These are phyloP conservation scores for Melinopterus prodromus DNA, from an alignment of 2,888 invertebrate species.

Conservation along the genomic window DNA sequence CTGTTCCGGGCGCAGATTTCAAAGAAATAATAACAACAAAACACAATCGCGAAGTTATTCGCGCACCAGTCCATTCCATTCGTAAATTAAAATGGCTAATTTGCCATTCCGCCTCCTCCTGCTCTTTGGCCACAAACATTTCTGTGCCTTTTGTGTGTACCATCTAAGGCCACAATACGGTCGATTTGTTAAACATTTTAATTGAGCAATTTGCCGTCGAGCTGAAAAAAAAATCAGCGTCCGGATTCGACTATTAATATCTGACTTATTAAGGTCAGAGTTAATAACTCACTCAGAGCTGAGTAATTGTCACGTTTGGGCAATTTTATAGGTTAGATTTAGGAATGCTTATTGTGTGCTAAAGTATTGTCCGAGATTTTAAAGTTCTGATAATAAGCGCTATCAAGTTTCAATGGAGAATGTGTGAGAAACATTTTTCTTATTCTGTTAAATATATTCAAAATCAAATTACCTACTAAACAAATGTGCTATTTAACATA, in stretches of 20 bases:
- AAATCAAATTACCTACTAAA: too few relatives aligned
- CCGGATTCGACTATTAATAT: slow-evolving; percentile 4
- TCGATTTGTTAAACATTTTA: slow-evolving; percentile 4
- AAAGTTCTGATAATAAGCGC: background rate
- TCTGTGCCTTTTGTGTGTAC: background rate
- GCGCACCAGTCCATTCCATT: background rate
- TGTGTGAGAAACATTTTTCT: background rate
- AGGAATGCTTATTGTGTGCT: background rate
- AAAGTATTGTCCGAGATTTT: too few relatives aligned
- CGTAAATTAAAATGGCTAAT: slow-evolving; percentile 4
- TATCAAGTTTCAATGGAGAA: background rate
- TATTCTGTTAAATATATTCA: too few relatives aligned
- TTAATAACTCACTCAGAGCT: background rate
- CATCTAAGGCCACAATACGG: background rate
- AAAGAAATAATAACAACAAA: background rate
- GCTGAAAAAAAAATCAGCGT: background rate
- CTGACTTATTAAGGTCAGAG: background rate
- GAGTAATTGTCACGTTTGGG: background rate
- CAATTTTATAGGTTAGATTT: slow-evolving; percentile 4
- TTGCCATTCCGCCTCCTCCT: background rate
- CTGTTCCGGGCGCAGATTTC: background rate
- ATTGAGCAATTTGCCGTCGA: background rate
- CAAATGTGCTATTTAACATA: too few relatives aligned
- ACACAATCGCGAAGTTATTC: background rate
- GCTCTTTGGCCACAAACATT: background rate